Base-by-base conservation (phyloP, 2,888 invertebrate genomes). In the Cyrtodaria siliqua region DNA sequence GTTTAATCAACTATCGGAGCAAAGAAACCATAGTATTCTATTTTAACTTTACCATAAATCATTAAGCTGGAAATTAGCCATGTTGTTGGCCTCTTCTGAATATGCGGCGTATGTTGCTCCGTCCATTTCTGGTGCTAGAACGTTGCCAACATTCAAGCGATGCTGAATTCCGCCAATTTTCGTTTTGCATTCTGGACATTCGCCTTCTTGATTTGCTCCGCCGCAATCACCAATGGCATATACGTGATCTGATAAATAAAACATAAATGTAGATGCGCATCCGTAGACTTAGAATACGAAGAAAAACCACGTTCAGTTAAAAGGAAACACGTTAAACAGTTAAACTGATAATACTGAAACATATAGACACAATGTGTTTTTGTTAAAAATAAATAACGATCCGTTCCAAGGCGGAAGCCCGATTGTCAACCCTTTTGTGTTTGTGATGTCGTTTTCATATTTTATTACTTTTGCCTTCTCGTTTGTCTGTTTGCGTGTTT, bases 221-320 rank as follows among this genome's bases (percentile, higher is more conserved):
- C 96, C 96, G 87, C 96, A 96, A 4, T 95, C 95, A 0, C 93
- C 94, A 72, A 96, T 95, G 40, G 94, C 94, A 89, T 96, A 96
- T 29, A 93, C 89, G 90, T 96, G 96, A 0, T 95, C 84, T 84
- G 61, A 20, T 49, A 12, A 38, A 38, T 6, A 52, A 12, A 95
- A 88, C 24, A 90, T 86, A 44, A 94, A 92, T 88, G 95, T 95
- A 8, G 82, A 73, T 2, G 93, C 91, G 0, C 92, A 89, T 40
- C 94, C 82, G 1, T 77, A 67, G 16, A 80, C 67, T 1, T 80
- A n/a, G n/a, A n/a, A n/a, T n/a, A n/a, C n/a, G n/a, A n/a, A n/a
- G n/a, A n/a, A n/a, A n/a, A n/a, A n/a, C n/a, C n/a, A n/a, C n/a
- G n/a, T n/a, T n/a, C n/a, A n/a, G n/a, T n/a, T n/a, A n/a, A n/a